Percentiles rank a stretch among this genome's conserved stretches.
phyloP scores from a whole-genome alignment of 2,888 invertebrate genomes.

The Dicycla oo region DNA sequence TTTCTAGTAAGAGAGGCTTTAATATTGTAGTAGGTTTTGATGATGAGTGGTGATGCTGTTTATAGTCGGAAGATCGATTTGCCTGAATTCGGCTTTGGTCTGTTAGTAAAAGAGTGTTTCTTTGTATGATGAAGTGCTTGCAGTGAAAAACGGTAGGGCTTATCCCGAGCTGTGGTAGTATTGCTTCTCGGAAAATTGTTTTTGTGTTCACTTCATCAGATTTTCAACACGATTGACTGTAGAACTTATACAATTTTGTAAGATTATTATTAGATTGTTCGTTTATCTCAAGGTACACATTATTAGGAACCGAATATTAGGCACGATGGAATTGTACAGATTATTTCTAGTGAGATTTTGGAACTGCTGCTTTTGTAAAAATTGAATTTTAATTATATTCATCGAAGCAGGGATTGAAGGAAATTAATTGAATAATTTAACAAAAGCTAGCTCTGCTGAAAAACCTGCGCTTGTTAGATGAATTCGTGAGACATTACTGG shows the following conservation, averaged over 20 bases:
- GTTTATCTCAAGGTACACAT: not conserved
- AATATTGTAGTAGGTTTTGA: too few relatives aligned
- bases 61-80: not conserved
- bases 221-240: not conserved
- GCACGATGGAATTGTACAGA: not conserved
- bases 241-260: not conserved
- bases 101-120: not conserved
- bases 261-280: not conserved
- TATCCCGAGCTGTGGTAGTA: not conserved
- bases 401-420: constrained; percentile 8
- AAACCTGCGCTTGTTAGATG: constrained; percentile 35
- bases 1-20: not conserved
- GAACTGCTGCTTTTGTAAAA: not conserved
- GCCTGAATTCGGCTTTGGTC: not conserved
- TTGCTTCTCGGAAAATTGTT: not conserved
- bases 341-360: not conserved
- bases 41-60: not conserved
- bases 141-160: not conserved
- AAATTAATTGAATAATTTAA: constrained; percentile 32
- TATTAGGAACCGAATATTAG: not conserved
- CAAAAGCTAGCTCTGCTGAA: constrained; percentile 33
- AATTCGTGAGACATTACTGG: constrained; percentile 39
- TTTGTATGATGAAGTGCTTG: not conserved
- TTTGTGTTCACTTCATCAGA: not conserved
- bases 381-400: not conserved